Evolutionary conservation across 1,140 invertebrate genomes (phyloP).

Genomic region (Bombus breviceps): DNA sequence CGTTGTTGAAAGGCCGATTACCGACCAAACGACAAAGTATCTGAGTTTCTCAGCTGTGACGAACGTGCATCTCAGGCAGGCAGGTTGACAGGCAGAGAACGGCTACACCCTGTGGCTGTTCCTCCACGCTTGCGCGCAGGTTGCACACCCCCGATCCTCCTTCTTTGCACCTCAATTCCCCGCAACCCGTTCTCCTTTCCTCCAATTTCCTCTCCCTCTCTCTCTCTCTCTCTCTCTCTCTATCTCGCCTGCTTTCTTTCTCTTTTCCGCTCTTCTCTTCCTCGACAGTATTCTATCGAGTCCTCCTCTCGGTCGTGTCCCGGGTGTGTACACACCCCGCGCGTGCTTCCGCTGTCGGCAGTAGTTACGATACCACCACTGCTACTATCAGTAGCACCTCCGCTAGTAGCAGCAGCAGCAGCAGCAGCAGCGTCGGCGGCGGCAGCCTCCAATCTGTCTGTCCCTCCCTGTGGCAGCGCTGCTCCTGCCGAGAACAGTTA

Average conservation of each 20-base stretch:
- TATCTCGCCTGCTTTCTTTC: neutral
- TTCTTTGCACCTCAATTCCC: slow-evolving; percentile 38
- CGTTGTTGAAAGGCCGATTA: neutral
- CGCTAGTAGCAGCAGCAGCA: neutral
- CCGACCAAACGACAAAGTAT: neutral
- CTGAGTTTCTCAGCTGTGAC: slow-evolving; percentile 28
- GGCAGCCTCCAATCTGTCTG: slow-evolving; percentile 37
- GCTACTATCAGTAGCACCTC: slow-evolving; percentile 6
- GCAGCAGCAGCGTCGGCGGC: neutral
- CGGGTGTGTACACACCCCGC: slow-evolving; percentile 55
- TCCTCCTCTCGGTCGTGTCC: slow-evolving; percentile 31
- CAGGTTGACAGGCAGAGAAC: slow-evolving; percentile 36
- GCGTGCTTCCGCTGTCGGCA: slow-evolving; percentile 27
- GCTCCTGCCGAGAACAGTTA: slow-evolving; percentile 57
- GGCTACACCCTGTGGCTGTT: slow-evolving; percentile 62
- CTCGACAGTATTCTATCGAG: neutral
- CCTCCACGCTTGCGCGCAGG: slow-evolving; percentile 64
- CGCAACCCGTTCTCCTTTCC: neutral
- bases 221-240: neutral
- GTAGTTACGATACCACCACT: slow-evolving; percentile 22
- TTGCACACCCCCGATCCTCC: slow-evolving; percentile 41
- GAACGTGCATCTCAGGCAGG: slow-evolving; percentile 34
- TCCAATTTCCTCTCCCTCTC: neutral
- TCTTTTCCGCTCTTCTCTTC: neutral
- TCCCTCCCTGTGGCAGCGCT: slow-evolving; percentile 41